Evolutionary conservation across 2,113 vertebrate genomes (phyloP), one percentile per base, ranked within the genome.

Genomic region (Raphicerus campestris): DNA sequence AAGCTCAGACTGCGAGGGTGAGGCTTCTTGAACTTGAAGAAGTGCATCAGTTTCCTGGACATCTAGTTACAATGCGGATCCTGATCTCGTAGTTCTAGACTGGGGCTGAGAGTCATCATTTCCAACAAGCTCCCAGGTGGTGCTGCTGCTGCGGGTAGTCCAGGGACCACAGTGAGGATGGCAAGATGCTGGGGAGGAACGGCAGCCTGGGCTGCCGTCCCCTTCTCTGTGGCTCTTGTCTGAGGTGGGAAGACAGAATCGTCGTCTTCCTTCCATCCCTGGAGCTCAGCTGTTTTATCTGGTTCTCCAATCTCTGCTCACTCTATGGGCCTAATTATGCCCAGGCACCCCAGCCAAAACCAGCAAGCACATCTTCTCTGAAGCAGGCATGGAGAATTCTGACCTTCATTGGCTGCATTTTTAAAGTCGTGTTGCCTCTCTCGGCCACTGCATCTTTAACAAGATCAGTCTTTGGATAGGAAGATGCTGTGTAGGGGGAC

Each of bases 321-420:
- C 80, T 35, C 9, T 82, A 0, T 32, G 70, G 78, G 53, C 13
- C 90, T 92, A 8, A 13, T 87, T 47, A 89, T 28, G 22, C 49
- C 47, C 9, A 47, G 70, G 9, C 58, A 35, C 16, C 89, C 73
- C n/a, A 6, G 86, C 47, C 70, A 30, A 81, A 60, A 32, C 26
- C 14, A 22, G 88, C 32, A 28, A 2, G 20, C 15, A 7, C 3
- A 20, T 20, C 32, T 13, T 81, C 3, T 77, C 39, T 14, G 30
- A 56, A 45, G 42, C 39, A 10, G 2, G 0, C 0, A 13, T 28
- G 0, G 0, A 7, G 10, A 10, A 17, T 42, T 32, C 77, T 16
- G 11, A 80, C 49, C 24, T 60, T 55, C 32, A 3, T 35, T 1
- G 78, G 45, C 3, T 30, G 19, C 0, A n/a, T 70, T 87, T 87